Evolutionary conservation across 2,797 vertebrate species (phyloP).

Genomic region (Xenops minutus): DNA sequence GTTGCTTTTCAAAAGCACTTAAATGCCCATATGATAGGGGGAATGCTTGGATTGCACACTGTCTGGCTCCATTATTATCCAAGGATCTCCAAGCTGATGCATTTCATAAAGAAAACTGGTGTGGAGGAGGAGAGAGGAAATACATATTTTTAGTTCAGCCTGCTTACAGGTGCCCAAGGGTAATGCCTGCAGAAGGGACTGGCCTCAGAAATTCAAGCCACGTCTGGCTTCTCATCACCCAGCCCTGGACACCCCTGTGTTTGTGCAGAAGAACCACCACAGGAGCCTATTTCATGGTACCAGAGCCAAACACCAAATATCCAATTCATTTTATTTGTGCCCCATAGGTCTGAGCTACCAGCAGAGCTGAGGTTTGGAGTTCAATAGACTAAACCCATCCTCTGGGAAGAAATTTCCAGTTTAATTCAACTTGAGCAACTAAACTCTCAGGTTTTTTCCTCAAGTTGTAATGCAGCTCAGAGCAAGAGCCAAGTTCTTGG

Average conservation of each 20-base stretch:
- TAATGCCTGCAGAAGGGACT: not conserved
- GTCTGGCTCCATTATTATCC: constrained; percentile 66
- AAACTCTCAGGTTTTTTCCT: not conserved
- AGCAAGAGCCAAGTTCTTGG: constrained; percentile 38
- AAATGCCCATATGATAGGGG: constrained; percentile 64
- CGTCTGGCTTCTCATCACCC: not conserved
- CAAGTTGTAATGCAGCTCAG: not conserved
- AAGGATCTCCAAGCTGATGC: constrained; percentile 48
- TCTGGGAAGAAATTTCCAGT: not conserved
- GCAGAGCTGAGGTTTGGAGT: not conserved
- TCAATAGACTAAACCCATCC: not conserved
- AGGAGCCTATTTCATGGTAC: not conserved
- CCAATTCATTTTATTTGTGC: not conserved
- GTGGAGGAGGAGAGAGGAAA: not conserved
- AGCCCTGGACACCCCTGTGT: not conserved
- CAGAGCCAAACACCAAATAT: not conserved
- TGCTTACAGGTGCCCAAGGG: not conserved
- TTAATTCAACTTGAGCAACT: not conserved
- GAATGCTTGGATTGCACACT: constrained; percentile 53
- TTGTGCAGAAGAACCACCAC: not conserved
- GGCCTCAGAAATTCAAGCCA: not conserved
- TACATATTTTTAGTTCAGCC: constrained; percentile 28
- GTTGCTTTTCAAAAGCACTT: constrained; percentile 67
- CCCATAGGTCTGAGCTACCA: not conserved
- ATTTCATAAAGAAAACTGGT: not conserved